Evolutionary conservation across 2,797 vertebrate genomes (phyloP).

Genomic region (Peromyscus nudipes): DNA sequence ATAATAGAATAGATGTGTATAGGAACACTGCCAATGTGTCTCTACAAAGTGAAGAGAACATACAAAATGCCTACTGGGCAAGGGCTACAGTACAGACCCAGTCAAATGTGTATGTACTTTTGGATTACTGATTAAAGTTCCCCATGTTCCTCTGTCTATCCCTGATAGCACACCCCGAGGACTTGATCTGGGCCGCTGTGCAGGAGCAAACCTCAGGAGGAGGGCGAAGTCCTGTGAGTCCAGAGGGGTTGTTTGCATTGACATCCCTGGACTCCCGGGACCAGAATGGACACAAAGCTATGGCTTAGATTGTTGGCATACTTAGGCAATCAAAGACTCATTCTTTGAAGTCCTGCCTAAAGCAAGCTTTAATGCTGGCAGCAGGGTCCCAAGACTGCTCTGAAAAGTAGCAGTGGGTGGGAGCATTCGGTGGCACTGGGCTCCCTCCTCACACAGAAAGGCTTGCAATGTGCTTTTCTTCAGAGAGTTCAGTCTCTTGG

Average conservation of each 20-base stretch:
- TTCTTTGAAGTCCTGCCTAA: neutral
- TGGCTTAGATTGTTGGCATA: neutral
- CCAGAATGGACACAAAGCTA: neutral
- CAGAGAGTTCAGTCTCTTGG: neutral
- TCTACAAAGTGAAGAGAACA: neutral
- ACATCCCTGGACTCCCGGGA: constrained; percentile 3
- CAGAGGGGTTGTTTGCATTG: constrained; percentile 8
- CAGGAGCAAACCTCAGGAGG: neutral
- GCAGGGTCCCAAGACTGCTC: neutral
- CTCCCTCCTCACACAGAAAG: neutral
- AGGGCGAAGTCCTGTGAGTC: neutral
- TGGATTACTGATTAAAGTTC: neutral
- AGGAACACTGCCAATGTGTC: neutral
- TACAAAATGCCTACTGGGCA: neutral
- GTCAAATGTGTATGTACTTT: too few relatives aligned
- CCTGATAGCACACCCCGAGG: neutral
- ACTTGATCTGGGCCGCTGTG: neutral
- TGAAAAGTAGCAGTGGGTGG: neutral
- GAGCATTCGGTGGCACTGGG: neutral
- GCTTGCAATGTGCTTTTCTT: neutral
- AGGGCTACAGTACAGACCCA: neutral
- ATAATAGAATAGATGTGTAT: neutral
- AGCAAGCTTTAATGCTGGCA: neutral
- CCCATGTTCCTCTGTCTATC: neutral
- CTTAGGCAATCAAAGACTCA: neutral